Conservation (phyloP, 1,140 invertebrate species). For the Helicorthomorpha holstii region DNA sequence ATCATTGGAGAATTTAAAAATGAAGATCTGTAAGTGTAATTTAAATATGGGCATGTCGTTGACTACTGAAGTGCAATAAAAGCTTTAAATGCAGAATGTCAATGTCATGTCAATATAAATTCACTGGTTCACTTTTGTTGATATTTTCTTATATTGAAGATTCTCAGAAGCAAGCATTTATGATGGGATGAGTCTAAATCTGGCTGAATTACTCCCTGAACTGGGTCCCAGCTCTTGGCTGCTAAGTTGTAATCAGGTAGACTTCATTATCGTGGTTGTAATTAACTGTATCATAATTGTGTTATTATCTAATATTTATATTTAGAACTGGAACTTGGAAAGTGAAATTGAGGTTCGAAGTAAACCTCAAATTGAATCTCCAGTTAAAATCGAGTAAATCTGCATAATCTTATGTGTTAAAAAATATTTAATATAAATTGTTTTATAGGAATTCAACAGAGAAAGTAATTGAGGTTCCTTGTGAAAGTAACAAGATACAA, state of each 20-base stretch:
- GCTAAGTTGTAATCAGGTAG: not conserved
- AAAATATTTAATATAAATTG: not conserved
- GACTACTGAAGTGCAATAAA: too few relatives aligned
- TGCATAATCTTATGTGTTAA: not conserved
- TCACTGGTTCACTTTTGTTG: not conserved
- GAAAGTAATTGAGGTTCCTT: not conserved
- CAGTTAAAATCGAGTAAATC: not conserved
- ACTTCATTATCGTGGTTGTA: not conserved
- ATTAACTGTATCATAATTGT: not conserved
- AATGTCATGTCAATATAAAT: not conserved
- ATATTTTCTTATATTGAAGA: not conserved
- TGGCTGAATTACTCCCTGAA: not conserved
- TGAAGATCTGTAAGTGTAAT: slow-evolving; percentile 18
- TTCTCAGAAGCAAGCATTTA: not conserved
- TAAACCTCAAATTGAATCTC: not conserved
- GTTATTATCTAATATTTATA: not conserved
- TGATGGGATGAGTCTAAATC: not conserved
- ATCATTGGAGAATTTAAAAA: slow-evolving; percentile 26
- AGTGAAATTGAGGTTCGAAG: not conserved
- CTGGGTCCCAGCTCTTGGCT: not conserved
- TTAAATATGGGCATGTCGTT: too few relatives aligned
- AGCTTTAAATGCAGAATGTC: too few relatives aligned
- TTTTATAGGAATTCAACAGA: not conserved
- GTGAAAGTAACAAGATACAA: not conserved
- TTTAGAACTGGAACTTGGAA: not conserved